Evolutionary conservation across 2,797 vertebrate genomes (phyloP).

Genomic region (Gymnocypris eckloni): DNA sequence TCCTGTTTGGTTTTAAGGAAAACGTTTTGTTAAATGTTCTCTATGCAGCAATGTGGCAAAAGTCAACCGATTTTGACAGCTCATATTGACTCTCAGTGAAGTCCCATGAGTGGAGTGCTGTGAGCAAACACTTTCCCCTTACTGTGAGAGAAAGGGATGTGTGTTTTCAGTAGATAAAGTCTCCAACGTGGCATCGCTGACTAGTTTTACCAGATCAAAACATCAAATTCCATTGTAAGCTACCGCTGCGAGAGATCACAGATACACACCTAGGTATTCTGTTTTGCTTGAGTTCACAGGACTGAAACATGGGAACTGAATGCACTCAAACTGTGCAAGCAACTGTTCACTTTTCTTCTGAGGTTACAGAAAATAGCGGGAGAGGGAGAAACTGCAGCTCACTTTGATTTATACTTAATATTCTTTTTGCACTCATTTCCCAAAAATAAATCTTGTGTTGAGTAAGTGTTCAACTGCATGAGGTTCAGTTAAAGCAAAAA

Average conservation of each 20-base stretch:
- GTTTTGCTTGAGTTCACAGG: conserved; percentile 16
- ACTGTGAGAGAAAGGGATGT: conserved; percentile 23
- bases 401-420: neutral
- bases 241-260: conserved; percentile 8
- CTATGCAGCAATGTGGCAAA: conserved; percentile 24
- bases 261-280: conserved; percentile 3
- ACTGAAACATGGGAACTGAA: conserved; percentile 1
- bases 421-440: neutral
- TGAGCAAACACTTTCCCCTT: conserved; percentile 26
- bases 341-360: neutral
- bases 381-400: neutral
- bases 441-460: neutral
- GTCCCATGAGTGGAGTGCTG: neutral
- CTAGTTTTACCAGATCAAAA: conserved; percentile 25
- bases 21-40: conserved; percentile 16
- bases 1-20: conserved; percentile 47
- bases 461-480: neutral
- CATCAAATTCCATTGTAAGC: conserved; percentile 26
- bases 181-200: neutral
- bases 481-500: neutral
- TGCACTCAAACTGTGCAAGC: neutral
- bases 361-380: neutral
- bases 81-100: neutral
- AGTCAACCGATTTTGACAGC: conserved; percentile 24
- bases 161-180: conserved; percentile 39